Percentiles rank a stretch among this genome's conserved stretches.
Evolutionary conservation across 2,888 invertebrate species (phyloP).

Genomic region (Zaprionus bogoriensis): DNA sequence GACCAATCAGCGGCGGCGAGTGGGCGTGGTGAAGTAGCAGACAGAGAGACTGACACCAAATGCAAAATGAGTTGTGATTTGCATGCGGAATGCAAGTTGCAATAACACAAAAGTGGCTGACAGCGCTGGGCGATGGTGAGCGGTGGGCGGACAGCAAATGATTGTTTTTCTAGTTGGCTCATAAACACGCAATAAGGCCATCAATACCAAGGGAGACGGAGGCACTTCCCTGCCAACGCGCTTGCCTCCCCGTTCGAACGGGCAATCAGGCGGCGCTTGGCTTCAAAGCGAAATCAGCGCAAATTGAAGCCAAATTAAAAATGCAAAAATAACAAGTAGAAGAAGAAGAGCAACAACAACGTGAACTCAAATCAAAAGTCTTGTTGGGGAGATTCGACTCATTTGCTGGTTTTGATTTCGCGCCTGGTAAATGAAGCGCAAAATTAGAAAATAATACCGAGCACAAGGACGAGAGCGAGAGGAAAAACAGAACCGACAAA

Average conservation of each 20-base stretch:
- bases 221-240: background rate
- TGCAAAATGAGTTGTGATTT: constrained; percentile 57
- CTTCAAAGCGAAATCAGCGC: constrained; percentile 58
- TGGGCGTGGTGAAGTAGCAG: too few species aligned
- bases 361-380: constrained; percentile 17
- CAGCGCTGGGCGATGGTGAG: background rate
- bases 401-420: constrained; percentile 34
- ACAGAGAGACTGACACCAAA: constrained; percentile 42
- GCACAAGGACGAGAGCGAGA: background rate
- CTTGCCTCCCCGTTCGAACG: background rate
- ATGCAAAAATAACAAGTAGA: constrained; percentile 38
- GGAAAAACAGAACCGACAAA: constrained; percentile 16
- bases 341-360: constrained; percentile 7
- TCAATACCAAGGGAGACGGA: constrained; percentile 46
- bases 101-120: constrained; percentile 45
- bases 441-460: constrained; percentile 64
- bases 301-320: constrained; percentile 69
- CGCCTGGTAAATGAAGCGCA: constrained; percentile 59
- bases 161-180: constrained; percentile 32
- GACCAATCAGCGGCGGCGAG: constrained; percentile 2
- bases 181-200: constrained; percentile 65
- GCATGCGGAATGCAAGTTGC: constrained; percentile 56
- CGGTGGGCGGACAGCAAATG: constrained; percentile 20
- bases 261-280: constrained; percentile 54
- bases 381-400: constrained; percentile 11